Evolutionary conservation across 2,888 invertebrate genomes (phyloP).

Genomic region (Eustalomyia histrio): DNA sequence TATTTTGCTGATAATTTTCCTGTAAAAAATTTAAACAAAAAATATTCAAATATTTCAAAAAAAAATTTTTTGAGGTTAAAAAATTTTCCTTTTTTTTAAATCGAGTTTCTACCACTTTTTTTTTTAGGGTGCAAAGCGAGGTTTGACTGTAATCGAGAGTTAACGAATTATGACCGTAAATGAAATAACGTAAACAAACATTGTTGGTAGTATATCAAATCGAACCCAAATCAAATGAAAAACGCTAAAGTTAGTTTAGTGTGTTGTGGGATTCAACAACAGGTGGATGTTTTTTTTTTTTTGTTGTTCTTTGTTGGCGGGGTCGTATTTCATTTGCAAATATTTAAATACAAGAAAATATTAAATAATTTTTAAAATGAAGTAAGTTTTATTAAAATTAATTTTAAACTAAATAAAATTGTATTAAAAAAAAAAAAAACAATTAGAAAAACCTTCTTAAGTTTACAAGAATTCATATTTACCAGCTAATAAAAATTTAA

Average conservation of each 20-base stretch:
- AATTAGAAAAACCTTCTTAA: no score
- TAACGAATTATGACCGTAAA: conserved; percentile 22
- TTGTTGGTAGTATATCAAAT: background rate
- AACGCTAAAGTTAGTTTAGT: background rate
- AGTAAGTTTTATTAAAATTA: background rate
- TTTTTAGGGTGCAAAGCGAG: no score
- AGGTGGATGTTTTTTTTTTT: background rate
- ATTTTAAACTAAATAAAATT: background rate
- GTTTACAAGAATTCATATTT: no score
- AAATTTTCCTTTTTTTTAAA: no score
- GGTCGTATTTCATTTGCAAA: background rate
- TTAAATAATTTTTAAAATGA: background rate
- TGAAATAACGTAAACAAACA: conserved; percentile 35
- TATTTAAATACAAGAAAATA: background rate
- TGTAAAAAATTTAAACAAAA: no score
- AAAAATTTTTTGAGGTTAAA: no score
- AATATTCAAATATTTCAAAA: no score
- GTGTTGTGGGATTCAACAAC: background rate
- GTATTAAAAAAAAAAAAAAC: background rate
- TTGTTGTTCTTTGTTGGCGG: background rate
- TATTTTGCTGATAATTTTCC: no score
- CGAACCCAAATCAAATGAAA: background rate
- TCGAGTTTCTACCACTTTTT: no score
- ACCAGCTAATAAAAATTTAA: no score
- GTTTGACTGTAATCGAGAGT: conserved; percentile 3